Evolutionary conservation across 2,797 vertebrate genomes (phyloP).

Genomic region (Danionella dracula): DNA sequence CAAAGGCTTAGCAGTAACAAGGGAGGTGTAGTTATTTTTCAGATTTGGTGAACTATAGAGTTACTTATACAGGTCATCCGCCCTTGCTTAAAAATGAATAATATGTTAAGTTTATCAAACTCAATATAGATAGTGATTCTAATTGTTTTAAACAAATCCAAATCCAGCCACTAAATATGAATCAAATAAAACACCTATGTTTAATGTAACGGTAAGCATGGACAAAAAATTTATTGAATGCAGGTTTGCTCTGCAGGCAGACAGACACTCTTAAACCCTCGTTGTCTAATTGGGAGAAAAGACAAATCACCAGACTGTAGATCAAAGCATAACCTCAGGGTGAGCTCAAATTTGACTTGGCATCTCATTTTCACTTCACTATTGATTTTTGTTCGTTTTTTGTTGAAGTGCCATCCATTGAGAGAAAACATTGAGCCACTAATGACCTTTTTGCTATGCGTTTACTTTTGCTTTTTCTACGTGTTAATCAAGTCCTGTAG

Average conservation of each 20-base stretch:
- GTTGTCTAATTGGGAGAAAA: not conserved
- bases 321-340: not conserved
- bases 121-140: too few relatives aligned
- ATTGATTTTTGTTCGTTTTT: not conserved
- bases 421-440: not conserved
- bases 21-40: not conserved
- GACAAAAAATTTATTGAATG: not conserved
- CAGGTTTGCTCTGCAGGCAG: not conserved
- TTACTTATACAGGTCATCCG: too few relatives aligned
- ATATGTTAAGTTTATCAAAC: too few relatives aligned
- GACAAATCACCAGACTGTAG: not conserved
- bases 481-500: not conserved
- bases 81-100: too few relatives aligned
- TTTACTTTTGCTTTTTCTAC: not conserved
- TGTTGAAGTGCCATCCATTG: conserved; percentile 6
- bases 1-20: not conserved
- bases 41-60: not conserved
- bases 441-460: not conserved
- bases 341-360: not conserved
- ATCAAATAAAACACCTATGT: too few relatives aligned
- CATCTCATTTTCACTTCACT: not conserved
- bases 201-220: too few relatives aligned
- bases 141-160: too few relatives aligned
- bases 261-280: not conserved
- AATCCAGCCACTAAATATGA: too few relatives aligned